Percentiles rank a stretch among this genome's conserved stretches.
These are phyloP conservation scores for Eueides isabella DNA, from an alignment of 1,140 invertebrate species.

Conservation along the genomic window DNA sequence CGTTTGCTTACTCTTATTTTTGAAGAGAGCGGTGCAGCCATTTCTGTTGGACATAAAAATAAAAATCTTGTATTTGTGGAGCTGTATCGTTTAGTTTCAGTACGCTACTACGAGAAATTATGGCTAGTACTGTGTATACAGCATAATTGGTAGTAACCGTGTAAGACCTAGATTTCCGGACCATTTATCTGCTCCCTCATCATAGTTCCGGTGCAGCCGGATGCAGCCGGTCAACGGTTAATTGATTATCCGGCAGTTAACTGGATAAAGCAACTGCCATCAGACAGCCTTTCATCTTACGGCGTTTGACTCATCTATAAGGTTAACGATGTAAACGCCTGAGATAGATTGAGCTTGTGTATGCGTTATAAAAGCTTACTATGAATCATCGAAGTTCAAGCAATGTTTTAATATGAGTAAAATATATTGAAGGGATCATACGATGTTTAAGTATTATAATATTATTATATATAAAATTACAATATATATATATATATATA, in stretches of 20 bases:
- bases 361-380: constrained; percentile 19
- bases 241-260: constrained; percentile 73
- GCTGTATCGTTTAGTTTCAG: constrained; percentile 24
- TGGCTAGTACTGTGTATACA: constrained; percentile 32
- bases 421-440: background rate
- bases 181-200: constrained; percentile 62
- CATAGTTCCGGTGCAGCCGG: constrained; percentile 68
- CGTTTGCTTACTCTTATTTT: constrained; percentile 25
- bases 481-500: no score
- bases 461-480: no score
- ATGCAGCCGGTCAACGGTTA: constrained; percentile 71
- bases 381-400: background rate
- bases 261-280: constrained; percentile 47
- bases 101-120: constrained; percentile 30
- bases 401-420: constrained; percentile 3
- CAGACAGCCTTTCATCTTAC: constrained; percentile 49
- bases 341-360: constrained; percentile 18
- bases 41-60: constrained; percentile 32
- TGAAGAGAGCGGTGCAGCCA: constrained; percentile 19
- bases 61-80: constrained; percentile 29
- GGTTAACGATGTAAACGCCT: constrained; percentile 38
- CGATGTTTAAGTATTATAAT: background rate
- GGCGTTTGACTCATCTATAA: constrained; percentile 30
- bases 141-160: constrained; percentile 41
- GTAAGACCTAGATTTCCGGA: constrained; percentile 54